Evolutionary conservation across 2,113 vertebrate species (phyloP), one percentile per base, ranked within the genome.

Genomic region (Lagopus leucura): DNA sequence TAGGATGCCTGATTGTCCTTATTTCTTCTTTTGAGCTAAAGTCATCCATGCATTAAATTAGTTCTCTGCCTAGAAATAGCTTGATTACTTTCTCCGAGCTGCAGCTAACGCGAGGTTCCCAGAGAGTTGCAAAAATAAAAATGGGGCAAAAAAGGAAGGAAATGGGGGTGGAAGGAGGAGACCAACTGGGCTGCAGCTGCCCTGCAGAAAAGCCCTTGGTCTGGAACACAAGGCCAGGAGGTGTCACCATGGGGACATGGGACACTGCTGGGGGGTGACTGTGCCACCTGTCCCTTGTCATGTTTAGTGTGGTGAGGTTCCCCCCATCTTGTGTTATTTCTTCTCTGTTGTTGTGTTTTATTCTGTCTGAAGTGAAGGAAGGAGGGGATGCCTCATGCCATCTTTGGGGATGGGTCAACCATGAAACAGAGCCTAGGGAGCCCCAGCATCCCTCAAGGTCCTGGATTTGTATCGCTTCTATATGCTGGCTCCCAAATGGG

Each of bases 41-140:
- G 97, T 97, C 98, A 98, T 94, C 96, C 98, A 98, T 96, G 98
- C 98, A 98, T 98, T 98, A 98, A 98, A 98, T 98, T 98, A 98
- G 97, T 97, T 98, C 98, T 98, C 96, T 96, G 97, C 97, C 96
- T 97, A 79, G 92, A 98, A 98, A 98, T 97, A 93, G 96, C 97
- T 97, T 97, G 98, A 98, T 98, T 98, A 97, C 96, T 91, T 96
- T 97, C 93, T 94, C 84, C 75, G 38, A 98, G 24, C 83, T 80
- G 45, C 90, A 57, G 95, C 90, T 91, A 97, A 90, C 82, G 82
- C 36, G 57, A 92, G 63, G 48, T 87, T 94, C 89, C 94, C 74
- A 5, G 72, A 94, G 96, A 92, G 92, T 86, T 95, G 95, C 71
- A 73, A 60, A 87, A 89, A 94, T 71, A 82, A 89, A 95, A 93